phyloP scores from a whole-genome alignment of 2,888 invertebrate genomes.

The Cheilosia vulpina region DNA sequence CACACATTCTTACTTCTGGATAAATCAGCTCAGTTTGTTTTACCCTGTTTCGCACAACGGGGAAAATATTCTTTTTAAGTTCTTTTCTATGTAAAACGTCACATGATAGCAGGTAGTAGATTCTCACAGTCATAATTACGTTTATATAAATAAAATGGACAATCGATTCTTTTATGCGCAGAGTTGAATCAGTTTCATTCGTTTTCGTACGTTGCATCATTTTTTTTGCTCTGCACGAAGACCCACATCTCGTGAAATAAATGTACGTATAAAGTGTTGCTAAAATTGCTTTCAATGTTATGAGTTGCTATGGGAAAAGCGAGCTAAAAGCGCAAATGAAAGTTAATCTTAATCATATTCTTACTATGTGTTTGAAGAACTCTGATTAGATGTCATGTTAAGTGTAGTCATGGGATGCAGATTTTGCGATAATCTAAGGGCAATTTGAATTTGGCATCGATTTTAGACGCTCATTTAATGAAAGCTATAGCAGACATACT shows the following conservation, averaged over 20 bases:
- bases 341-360: neutral
- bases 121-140: conserved; percentile 12
- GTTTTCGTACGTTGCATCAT: neutral
- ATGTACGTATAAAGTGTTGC: neutral
- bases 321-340: neutral
- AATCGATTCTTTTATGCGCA: conserved; percentile 27
- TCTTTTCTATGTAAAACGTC: conserved; percentile 10
- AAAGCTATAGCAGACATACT: neutral
- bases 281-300: conserved; percentile 6
- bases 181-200: conserved; percentile 2
- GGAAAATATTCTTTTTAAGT: neutral
- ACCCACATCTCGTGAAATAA: conserved; percentile 16
- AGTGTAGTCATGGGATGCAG: neutral
- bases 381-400: neutral
- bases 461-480: neutral
- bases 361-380: neutral
- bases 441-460: neutral
- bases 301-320: conserved; percentile 21
- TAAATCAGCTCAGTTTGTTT: conserved; percentile 1
- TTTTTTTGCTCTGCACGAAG: neutral
- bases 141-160: conserved; percentile 25
- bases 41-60: no score
- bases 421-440: neutral
- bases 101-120: conserved; percentile 17
- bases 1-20: neutral